Percentiles rank a stretch among this genome's conserved stretches.
Evolutionary conservation across 1,140 invertebrate species (phyloP).

Genomic region (Dreissena rostriformis): DNA sequence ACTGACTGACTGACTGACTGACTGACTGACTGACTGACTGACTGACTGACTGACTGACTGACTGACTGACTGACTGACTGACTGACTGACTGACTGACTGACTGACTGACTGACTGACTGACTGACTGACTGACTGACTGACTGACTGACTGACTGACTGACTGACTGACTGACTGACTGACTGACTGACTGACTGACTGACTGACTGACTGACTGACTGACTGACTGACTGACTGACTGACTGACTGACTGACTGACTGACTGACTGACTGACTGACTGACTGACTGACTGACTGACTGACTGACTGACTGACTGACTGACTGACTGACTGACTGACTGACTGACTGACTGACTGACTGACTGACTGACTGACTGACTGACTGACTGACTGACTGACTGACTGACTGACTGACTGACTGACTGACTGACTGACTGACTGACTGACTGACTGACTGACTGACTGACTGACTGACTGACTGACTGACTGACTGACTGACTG

Average conservation of each 20-base stretch:
- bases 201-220: too few species aligned
- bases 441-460: slow-evolving; percentile 58
- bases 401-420: slow-evolving; percentile 55
- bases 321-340: slow-evolving; percentile 54
- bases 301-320: slow-evolving; percentile 47
- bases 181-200: too few species aligned
- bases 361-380: slow-evolving; percentile 52
- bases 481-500: slow-evolving; percentile 58
- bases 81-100: too few species aligned
- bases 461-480: slow-evolving; percentile 63
- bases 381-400: slow-evolving; percentile 54
- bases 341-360: slow-evolving; percentile 50
- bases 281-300: slow-evolving; percentile 53
- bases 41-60: too few species aligned
- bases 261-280: slow-evolving; percentile 52
- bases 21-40: too few species aligned
- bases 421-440: slow-evolving; percentile 55
- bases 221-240: slow-evolving; percentile 7
- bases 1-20: too few species aligned
- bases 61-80: too few species aligned
- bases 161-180: too few species aligned
- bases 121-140: too few species aligned
- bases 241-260: slow-evolving; percentile 38
- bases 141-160: too few species aligned
- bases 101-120: too few species aligned